Percentiles rank a stretch among this genome's conserved stretches.
Evolutionary conservation across 2,888 invertebrate genomes (phyloP).

Genomic region (Andrena chrysosceles): DNA sequence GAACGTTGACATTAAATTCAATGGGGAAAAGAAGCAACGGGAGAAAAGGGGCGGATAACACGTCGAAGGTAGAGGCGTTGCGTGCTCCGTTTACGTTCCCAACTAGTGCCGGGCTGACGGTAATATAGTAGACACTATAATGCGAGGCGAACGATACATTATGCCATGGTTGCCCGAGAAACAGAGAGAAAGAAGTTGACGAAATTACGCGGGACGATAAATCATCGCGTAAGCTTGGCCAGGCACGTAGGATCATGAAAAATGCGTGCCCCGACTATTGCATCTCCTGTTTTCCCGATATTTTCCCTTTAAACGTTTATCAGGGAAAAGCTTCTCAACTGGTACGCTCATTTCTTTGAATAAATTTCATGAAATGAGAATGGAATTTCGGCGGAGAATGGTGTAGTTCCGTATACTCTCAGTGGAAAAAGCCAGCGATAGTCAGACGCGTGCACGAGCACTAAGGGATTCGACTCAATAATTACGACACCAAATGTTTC

Average conservation of each 20-base stretch:
- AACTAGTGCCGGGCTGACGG: slow-evolving; percentile 32
- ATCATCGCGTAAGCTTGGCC: slow-evolving; percentile 54
- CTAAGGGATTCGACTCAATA: neutral
- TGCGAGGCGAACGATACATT: slow-evolving; percentile 64
- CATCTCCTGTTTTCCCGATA: neutral
- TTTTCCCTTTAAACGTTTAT: slow-evolving; percentile 26
- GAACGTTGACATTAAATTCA: slow-evolving; percentile 26
- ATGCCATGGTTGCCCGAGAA: slow-evolving; percentile 48
- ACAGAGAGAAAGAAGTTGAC: slow-evolving; percentile 62
- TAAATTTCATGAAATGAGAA: neutral
- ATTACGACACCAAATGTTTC: neutral
- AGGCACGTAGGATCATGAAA: slow-evolving; percentile 57
- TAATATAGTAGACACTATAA: slow-evolving; percentile 63
- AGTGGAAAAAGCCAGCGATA: neutral
- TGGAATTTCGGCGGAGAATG: neutral
- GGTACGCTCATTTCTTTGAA: neutral
- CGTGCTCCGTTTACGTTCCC: slow-evolving; percentile 24
- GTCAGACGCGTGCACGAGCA: neutral
- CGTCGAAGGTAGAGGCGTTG: slow-evolving; percentile 26
- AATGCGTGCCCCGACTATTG: slow-evolving; percentile 35
- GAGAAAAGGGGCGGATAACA: slow-evolving; percentile 4
- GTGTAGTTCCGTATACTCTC: too few relatives aligned
- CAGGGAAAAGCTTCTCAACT: slow-evolving; percentile 12
- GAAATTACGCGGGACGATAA: slow-evolving; percentile 60
- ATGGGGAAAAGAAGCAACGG: slow-evolving; percentile 20